phyloP scores from a whole-genome alignment of 2,888 invertebrate genomes.

The Philereme transversata region DNA sequence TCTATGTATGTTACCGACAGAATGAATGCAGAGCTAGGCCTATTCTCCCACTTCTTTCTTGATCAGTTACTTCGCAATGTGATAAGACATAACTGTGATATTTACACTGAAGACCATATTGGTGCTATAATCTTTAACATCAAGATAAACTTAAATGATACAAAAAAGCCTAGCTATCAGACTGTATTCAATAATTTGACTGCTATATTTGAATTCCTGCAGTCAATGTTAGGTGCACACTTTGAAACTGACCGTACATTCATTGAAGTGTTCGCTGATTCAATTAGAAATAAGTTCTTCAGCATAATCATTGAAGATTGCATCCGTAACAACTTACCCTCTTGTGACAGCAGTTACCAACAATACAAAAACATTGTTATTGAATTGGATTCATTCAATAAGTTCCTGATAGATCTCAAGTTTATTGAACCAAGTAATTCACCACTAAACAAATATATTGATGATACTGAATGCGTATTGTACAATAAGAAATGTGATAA shows the following conservation, averaged over 20 bases:
- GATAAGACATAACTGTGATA: conserved; percentile 72
- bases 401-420: conserved; percentile 74
- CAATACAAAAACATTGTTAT: conserved; percentile 70
- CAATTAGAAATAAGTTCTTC: conserved; percentile 69
- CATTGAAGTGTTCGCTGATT: conserved; percentile 70
- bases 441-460: conserved; percentile 71
- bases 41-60: conserved; percentile 76
- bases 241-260: conserved; percentile 70
- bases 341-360: conserved; percentile 69
- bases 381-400: conserved; percentile 75
- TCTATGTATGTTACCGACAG: conserved; percentile 68
- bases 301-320: conserved; percentile 75
- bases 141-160: conserved; percentile 64
- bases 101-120: conserved; percentile 71
- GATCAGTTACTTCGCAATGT: conserved; percentile 69
- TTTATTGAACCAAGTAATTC: conserved; percentile 68
- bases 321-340: conserved; percentile 69
- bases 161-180: conserved; percentile 66
- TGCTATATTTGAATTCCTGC: conserved; percentile 75
- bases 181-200: conserved; percentile 75
- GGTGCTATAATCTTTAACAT: conserved; percentile 75
- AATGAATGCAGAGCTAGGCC: conserved; percentile 69
- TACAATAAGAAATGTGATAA: conserved; percentile 79
- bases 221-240: conserved; percentile 70
- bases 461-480: conserved; percentile 72